Evolutionary conservation across 2,113 vertebrate species (phyloP), one percentile per base, ranked within the genome.

Genomic region (Bostrychus sinensis): DNA sequence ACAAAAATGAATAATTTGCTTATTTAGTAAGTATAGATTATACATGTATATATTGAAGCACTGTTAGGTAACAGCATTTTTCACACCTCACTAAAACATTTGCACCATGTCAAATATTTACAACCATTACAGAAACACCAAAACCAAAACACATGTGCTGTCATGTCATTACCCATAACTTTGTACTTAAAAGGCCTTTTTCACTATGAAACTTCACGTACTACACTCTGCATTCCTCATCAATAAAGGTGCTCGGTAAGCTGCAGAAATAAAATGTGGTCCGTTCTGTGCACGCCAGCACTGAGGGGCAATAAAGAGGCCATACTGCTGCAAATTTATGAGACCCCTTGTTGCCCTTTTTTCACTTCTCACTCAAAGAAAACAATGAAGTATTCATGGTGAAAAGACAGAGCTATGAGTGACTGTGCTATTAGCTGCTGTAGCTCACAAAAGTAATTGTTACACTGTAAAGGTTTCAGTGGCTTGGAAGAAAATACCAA

Each of bases 321-420:
- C 23, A 66, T 57, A 55, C 53, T 60, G 55, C 61, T 75, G 72
- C 14, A 61, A 53, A 82, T 84, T 73, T 82, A 78, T 70, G 64
- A 70, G 30, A 25, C 41, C 9, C 8, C 23, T 60, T 28, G 46
- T 73, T 4, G 0, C 62, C n/a, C 50, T 57, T 38, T 32, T 64
- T 64, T 55, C 43, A 66, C 62, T 73, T 63, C 72, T 42, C 45
- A 71, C 36, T 43, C 48, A 37, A 13, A 42, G 50, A 61, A 80
- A 81, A 77, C 73, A 81, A 60, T 58, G 57, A 81, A 48, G 72
- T 57, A 50, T 63, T 83, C 46, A 67, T 30, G 34, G 55, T 26
- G 55, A 38, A 72, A 58, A 46, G 9, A 59, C 60, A 0, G 59
- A 12, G 37, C 54, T 54, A 1, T 63, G 32, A 75, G 55, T 28